phyloP scores from a whole-genome alignment of 2,888 invertebrate species.

The Eupithecia exiguata region DNA sequence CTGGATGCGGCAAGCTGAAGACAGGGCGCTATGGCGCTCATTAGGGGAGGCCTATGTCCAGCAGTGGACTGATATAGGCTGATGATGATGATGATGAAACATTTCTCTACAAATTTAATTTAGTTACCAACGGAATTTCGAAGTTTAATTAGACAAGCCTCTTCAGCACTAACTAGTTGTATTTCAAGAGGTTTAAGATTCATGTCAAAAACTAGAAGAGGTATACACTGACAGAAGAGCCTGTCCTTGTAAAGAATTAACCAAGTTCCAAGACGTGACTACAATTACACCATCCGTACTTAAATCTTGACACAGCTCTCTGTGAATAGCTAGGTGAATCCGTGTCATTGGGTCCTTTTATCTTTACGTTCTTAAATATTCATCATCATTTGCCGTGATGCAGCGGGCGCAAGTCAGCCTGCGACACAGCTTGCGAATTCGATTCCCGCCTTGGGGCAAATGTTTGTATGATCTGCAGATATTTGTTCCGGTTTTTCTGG shows the following conservation, averaged over 20 bases:
- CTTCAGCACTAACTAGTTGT: neutral
- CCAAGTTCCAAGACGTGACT: conserved; percentile 44
- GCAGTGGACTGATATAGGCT: too few relatives aligned
- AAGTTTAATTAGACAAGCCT: neutral
- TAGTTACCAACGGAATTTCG: neutral
- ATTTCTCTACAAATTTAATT: neutral
- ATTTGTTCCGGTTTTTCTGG: neutral
- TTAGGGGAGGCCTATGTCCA: too few relatives aligned
- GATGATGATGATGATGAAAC: too few relatives aligned
- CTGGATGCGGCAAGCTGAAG: too few relatives aligned
- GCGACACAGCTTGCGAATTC: neutral
- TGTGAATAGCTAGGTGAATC: conserved; percentile 4
- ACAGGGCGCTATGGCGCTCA: too few relatives aligned
- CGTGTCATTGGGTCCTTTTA: neutral
- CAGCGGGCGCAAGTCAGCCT: neutral
- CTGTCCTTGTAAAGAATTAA: conserved; percentile 38
- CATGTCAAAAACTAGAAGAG: conserved; percentile 26
- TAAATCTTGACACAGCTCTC: conserved; percentile 30
- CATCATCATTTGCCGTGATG: neutral
- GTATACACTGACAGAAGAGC: conserved; percentile 25
- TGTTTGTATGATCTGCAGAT: neutral
- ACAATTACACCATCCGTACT: conserved; percentile 39
- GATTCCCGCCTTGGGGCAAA: neutral
- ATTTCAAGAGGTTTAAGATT: conserved; percentile 20
- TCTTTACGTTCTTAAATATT: neutral